Evolutionary conservation across 2,113 vertebrate genomes (phyloP).

Genomic region (Podiceps cristatus): DNA sequence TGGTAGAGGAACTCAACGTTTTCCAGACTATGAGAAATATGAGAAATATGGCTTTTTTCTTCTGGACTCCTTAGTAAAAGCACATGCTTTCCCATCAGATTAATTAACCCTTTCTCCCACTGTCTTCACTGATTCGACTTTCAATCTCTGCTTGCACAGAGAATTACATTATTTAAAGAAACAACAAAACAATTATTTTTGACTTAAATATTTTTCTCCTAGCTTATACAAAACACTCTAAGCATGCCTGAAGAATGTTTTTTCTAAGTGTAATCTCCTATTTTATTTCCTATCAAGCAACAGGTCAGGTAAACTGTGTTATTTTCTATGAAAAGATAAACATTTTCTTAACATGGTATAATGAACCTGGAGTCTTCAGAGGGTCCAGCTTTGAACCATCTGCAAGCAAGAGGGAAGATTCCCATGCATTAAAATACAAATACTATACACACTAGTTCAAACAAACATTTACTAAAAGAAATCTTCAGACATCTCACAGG

Average conservation of each 20-base stretch:
- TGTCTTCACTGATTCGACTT: not conserved
- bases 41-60: not conserved
- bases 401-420: not conserved
- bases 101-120: not conserved
- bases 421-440: not conserved
- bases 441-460: not conserved
- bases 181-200: not conserved
- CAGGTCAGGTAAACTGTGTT: not conserved
- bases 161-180: not conserved
- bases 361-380: not conserved
- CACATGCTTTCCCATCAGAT: not conserved
- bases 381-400: not conserved
- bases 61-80: not conserved
- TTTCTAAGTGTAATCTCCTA: not conserved
- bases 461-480: constrained; percentile 29
- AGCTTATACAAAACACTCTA: not conserved
- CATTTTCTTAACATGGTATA: not conserved
- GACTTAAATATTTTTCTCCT: not conserved
- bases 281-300: not conserved
- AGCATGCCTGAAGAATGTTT: not conserved
- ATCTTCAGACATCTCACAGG: not conserved
- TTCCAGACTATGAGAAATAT: not conserved
- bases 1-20: not conserved
- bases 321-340: not conserved
- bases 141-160: not conserved